A percentile compares a stretch with the other conserved stretches of the same genome.
Evolutionary conservation across 2,113 vertebrate genomes (phyloP).

Genomic region (Ranitomeya imitator): DNA sequence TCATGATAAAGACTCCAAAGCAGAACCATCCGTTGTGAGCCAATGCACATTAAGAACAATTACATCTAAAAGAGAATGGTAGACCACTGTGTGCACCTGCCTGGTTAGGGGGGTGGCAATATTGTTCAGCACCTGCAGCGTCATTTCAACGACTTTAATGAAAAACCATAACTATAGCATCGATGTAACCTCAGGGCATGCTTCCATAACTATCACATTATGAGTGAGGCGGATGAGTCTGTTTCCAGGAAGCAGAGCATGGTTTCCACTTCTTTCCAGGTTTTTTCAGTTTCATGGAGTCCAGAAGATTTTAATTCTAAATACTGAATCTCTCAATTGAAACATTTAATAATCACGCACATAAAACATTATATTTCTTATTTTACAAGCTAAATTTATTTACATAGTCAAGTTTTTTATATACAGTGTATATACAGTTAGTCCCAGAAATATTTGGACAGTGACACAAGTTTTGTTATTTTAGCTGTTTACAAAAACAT

Average conservation of each 20-base stretch:
- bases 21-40: constrained; percentile 13
- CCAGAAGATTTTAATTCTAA: background rate
- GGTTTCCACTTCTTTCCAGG: background rate
- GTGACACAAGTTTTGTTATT: no score
- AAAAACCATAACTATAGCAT: constrained; percentile 39
- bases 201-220: constrained; percentile 16
- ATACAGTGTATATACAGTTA: no score
- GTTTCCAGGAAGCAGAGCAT: background rate
- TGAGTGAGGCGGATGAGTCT: background rate
- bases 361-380: no score
- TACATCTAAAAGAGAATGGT: constrained; percentile 31
- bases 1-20: constrained; percentile 41
- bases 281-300: background rate
- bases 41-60: constrained; percentile 49
- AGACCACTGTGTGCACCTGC: constrained; percentile 52
- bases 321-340: background rate
- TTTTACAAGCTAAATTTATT: background rate
- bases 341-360: no score
- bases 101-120: constrained; percentile 43
- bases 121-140: constrained; percentile 50
- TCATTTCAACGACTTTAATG: constrained; percentile 19
- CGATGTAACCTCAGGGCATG: constrained; percentile 45
- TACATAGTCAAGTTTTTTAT: background rate
- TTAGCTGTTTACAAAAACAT: no score
- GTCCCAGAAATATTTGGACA: no score